Evolutionary conservation across 2,888 invertebrate genomes (phyloP).

Genomic region (Chymomyza caudatula): DNA sequence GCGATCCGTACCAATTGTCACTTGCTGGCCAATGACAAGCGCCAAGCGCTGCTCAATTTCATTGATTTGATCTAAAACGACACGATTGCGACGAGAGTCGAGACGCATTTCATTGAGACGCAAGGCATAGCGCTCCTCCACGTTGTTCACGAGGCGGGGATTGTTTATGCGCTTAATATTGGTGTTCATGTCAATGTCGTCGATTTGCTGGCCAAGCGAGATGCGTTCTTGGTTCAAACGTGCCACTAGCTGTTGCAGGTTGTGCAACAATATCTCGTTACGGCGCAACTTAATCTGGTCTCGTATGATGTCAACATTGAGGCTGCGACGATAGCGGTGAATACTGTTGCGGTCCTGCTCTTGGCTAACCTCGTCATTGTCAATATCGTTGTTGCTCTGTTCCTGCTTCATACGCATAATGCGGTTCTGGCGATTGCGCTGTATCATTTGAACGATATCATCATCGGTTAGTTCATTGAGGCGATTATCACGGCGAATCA

Average conservation of each 20-base stretch:
- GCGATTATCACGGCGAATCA: conserved; percentile 46
- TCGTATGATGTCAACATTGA: conserved; percentile 36
- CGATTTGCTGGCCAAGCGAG: conserved; percentile 81
- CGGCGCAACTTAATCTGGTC: conserved; percentile 16
- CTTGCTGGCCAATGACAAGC: conserved; percentile 23
- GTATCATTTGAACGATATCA: conserved; percentile 49
- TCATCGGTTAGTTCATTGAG: conserved; percentile 38
- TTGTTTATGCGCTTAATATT: conserved; percentile 80
- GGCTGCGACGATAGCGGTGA: conserved; percentile 41
- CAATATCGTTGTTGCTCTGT: neutral
- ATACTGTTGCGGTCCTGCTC: neutral
- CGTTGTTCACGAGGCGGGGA: conserved; percentile 75
- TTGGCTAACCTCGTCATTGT: conserved; percentile 1
- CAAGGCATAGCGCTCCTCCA: conserved; percentile 34
- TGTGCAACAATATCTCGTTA: conserved; percentile 79
- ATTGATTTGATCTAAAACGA: conserved; percentile 40
- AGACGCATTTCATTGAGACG: conserved; percentile 53
- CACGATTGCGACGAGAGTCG: conserved; percentile 40
- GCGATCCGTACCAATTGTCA: conserved; percentile 5
- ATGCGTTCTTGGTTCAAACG: conserved; percentile 87
- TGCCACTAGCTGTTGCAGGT: conserved; percentile 84
- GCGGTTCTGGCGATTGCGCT: conserved; percentile 36
- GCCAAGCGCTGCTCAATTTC: conserved; percentile 44
- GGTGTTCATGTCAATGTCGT: neutral
- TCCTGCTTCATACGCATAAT: conserved; percentile 21